Evolutionary conservation across 1,140 invertebrate genomes (phyloP), one percentile per base, ranked within the genome.

Genomic region (Aleiodes sp.): DNA sequence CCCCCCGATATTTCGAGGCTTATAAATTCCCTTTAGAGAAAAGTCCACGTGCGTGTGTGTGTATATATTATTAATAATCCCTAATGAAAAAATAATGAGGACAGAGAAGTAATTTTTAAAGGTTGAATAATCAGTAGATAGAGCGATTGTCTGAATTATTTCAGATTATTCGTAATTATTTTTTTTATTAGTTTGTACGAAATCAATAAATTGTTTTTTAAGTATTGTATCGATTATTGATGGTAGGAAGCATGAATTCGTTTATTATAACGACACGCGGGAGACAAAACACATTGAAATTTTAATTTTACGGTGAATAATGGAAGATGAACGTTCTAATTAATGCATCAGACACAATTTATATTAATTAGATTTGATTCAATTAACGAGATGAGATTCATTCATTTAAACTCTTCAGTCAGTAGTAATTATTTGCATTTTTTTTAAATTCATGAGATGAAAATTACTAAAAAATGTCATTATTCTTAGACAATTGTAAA

Each of bases 191-290:
- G 21, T 52, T 52, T 24, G 16, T 24, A 21, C 19, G 21, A 24
- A n/a, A 52, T 24, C 46, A 9, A 52, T 52, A 21, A 52, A 52
- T 10, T 52, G 46, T 6, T 52, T 24, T 52, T 24, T 24, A 16
- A 16, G 21, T 52, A 24, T 8, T 52, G 16, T 52, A 9, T 21
- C 21, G 19, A 26, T 52, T 52, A 52, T 52, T 52, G 46, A 52
- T 52, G 26, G 16, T 24, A 52, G 16, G 21, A 24, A 52, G 46
- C 46, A 52, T 52, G 46, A 21, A 52, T 52, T 52, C 21, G 26
- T 52, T 52, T 16, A 52, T 52, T 24, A 24, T 52, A 52, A 52
- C 46, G 46, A 52, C 46, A 52, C 46, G 26, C 46, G 46, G 46
- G 46, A 52, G 46, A 52, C 39, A 16, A 6, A 43, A 43, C 12